phyloP scores from a whole-genome alignment of 2,113 vertebrate genomes.

The Microcebus lehilahytsara region DNA sequence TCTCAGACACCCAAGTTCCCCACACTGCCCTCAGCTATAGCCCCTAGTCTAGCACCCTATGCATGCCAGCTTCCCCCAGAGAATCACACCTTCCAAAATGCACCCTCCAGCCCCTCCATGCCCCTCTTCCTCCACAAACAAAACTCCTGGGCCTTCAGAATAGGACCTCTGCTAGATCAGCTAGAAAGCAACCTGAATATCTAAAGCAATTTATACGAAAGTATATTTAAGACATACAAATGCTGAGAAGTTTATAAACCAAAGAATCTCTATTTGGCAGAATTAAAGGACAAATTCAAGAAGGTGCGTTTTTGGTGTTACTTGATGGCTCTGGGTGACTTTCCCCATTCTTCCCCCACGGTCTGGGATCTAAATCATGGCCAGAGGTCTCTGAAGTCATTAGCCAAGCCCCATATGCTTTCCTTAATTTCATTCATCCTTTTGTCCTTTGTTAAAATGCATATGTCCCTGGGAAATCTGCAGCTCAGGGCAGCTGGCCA shows the following conservation, averaged over 20 bases:
- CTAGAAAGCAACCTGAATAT: slow-evolving; percentile 2
- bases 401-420: background rate
- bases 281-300: background rate
- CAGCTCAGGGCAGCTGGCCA: background rate
- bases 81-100: background rate
- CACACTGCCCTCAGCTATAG: background rate
- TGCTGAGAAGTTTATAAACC: background rate
- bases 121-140: background rate
- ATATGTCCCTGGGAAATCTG: background rate
- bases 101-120: background rate
- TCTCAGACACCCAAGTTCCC: background rate
- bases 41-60: background rate
- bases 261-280: background rate
- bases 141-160: background rate
- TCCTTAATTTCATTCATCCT: background rate
- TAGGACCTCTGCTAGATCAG: background rate
- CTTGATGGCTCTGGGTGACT: background rate
- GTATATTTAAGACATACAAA: background rate
- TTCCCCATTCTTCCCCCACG: background rate
- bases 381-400: background rate
- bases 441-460: background rate
- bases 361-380: background rate
- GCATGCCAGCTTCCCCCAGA: background rate
- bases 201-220: background rate
- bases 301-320: background rate